These are phyloP conservation scores for Pipistrellus pipistrellus DNA, from an alignment of 2,797 vertebrate species.

Conservation along the genomic window DNA sequence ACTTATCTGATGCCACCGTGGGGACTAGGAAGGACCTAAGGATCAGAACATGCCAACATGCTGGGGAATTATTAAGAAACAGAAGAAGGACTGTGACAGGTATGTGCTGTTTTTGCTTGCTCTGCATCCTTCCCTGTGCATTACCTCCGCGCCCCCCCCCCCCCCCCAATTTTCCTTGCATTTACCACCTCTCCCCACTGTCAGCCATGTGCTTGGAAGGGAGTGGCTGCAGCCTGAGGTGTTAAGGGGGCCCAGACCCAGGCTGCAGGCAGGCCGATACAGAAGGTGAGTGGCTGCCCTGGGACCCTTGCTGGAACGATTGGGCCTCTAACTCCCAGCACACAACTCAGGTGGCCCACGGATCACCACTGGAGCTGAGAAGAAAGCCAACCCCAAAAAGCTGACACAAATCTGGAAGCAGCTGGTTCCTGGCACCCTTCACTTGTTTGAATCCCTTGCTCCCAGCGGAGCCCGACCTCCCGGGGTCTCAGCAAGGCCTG, in stretches of 20 bases:
- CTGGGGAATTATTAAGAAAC: not conserved
- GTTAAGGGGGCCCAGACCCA: not conserved
- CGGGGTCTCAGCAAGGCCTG: not conserved
- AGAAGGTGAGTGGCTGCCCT: not conserved
- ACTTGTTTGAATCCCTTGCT: not conserved
- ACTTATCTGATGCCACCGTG: fast-evolving
- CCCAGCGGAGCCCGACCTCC: not conserved
- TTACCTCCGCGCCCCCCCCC: no score
- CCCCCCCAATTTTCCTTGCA: not conserved
- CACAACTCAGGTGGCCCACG: not conserved
- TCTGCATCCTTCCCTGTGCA: no score
- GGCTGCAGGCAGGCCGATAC: not conserved
- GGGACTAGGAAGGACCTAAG: not conserved
- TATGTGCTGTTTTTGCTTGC: not conserved
- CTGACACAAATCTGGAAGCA: not conserved
- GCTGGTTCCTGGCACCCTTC: not conserved
- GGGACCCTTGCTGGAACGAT: not conserved
- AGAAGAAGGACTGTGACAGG: not conserved
- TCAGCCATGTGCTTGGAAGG: not conserved
- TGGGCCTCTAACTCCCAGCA: not conserved
- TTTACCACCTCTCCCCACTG: not conserved
- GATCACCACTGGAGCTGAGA: not conserved
- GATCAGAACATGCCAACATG: not conserved
- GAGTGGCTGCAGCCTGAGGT: not conserved
- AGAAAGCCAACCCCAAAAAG: not conserved